Base-by-base conservation (phyloP, 92 coral and sea anemone species). In the Epizoanthus illoricatus region DNA sequence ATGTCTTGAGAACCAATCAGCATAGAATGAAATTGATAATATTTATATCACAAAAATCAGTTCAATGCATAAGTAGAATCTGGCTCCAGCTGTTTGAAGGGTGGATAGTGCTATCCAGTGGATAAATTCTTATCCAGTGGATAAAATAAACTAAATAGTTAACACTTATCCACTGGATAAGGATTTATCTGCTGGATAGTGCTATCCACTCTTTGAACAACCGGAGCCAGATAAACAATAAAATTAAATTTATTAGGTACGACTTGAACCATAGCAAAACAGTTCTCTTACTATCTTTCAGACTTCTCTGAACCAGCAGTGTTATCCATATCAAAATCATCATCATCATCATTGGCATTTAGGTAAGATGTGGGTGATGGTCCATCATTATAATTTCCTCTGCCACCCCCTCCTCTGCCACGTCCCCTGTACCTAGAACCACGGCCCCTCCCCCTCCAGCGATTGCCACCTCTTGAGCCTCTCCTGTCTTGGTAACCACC, bases 401-500 rank as follows among this genome's bases (percentile, higher is more conserved):
- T 40, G 5, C 89, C 61, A 19, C 91, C 78, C 10, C 90, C 83
- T 75, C 88, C 74, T 84, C 93, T 75, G 60, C 81, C 78, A 20
- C 90, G 85, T 45, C 94, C 88, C 11, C 90, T 85, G 71, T 86
- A 80, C 39, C 88, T 66, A 39, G 90, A 74, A 56, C 87, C 85
- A 70, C 79, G 61, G 15, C 87, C 85, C 69, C 92, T 84, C 54
- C 90, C 84, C 69, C 80, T 76, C 70, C 74, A 74, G 68, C 78
- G 60, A 16, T 82, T 76, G 9, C 85, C 89, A 23, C 89, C 79
- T 39, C 74, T 61, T 6, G 85, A 72, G 56, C 86, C 86, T 18
- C 89, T 67, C 1, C 85, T 47, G 80, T 28, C 76, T 56, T 84
- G 76, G 15, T 62, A 59, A n/a, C 82, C 82, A 74, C 87, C 87